Evolutionary conservation across 1,140 invertebrate species (phyloP).

Genomic region (Drosophila dunni): DNA sequence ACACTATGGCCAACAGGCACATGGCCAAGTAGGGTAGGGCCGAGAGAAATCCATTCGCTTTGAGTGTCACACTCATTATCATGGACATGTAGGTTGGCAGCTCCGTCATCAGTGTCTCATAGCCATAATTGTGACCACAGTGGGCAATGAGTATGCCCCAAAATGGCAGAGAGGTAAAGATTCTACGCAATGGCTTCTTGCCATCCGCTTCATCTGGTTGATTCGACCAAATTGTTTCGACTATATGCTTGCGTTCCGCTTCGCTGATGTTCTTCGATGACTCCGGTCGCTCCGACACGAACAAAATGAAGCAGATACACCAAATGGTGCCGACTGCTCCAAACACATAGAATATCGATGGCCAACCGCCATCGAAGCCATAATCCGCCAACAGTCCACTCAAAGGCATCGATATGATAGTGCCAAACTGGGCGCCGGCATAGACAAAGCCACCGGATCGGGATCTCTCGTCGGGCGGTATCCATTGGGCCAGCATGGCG

Average conservation of each 20-base stretch:
- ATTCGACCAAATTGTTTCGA: conserved; percentile 17
- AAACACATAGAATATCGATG: conserved; percentile 94
- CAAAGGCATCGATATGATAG: conserved; percentile 92
- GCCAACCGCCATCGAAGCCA: conserved; percentile 91
- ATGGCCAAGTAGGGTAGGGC: conserved; percentile 92
- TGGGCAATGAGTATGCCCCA: conserved; percentile 93
- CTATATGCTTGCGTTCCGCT: conserved; percentile 86
- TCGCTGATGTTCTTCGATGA: conserved; percentile 94
- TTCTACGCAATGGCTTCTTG: conserved; percentile 92
- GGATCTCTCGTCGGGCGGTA: conserved; percentile 93
- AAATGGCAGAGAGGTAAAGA: conserved; percentile 91
- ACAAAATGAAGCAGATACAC: conserved; percentile 91
- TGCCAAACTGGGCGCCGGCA: conserved; percentile 94
- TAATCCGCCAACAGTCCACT: conserved; percentile 90
- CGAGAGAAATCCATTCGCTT: conserved; percentile 92
- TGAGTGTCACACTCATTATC: conserved; percentile 95
- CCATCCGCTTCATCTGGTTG: conserved; percentile 84
- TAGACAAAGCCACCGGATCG: conserved; percentile 94
- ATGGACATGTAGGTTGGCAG: conserved; percentile 97
- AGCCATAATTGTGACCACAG: conserved; percentile 93
- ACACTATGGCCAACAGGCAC: conserved; percentile 93
- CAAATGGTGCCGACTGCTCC: conserved; percentile 92
- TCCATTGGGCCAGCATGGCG: conserved; percentile 93
- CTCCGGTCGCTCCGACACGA: conserved; percentile 92
- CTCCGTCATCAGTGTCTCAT: conserved; percentile 96